These are phyloP conservation scores for Lycodopsis pacificus DNA, from an alignment of 2,797 vertebrate species.

Conservation along the genomic window DNA sequence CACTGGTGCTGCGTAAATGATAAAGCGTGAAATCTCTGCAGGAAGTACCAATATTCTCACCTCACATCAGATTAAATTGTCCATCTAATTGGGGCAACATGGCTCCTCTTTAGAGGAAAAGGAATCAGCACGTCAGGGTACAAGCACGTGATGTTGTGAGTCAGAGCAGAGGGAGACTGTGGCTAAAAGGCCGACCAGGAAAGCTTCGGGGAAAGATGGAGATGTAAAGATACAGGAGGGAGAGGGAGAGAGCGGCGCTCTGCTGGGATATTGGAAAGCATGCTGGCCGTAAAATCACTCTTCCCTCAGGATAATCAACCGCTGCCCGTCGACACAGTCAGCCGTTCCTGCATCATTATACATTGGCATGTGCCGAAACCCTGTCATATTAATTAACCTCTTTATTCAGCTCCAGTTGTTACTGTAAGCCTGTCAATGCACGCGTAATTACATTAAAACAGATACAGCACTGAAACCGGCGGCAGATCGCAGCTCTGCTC, in stretches of 20 bases:
- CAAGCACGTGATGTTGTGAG: slow-evolving; percentile 3
- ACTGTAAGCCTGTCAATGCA: slow-evolving; percentile 58
- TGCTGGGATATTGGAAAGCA: slow-evolving; percentile 29
- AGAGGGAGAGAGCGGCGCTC: background rate
- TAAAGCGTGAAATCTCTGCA: slow-evolving; percentile 59
- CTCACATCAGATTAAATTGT: slow-evolving; percentile 74
- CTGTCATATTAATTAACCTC: slow-evolving; percentile 71
- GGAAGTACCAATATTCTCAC: slow-evolving; percentile 44
- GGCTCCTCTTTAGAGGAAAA: slow-evolving; percentile 53
- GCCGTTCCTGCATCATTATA: slow-evolving; percentile 43
- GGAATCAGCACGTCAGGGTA: slow-evolving; percentile 37
- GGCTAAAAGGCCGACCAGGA: background rate
- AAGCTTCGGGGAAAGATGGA: background rate
- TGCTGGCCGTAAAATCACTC: slow-evolving; percentile 46
- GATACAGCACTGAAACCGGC: slow-evolving; percentile 18
- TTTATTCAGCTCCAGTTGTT: slow-evolving; percentile 63
- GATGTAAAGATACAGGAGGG: slow-evolving; percentile 12
- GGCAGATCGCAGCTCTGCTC: slow-evolving; percentile 11
- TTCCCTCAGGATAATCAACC: slow-evolving; percentile 43
- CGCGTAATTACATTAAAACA: slow-evolving; percentile 56
- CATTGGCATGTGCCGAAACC: slow-evolving; percentile 49
- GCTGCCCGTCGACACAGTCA: slow-evolving; percentile 36
- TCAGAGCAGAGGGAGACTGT: background rate
- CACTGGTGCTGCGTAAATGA: slow-evolving; percentile 76
- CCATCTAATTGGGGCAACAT: slow-evolving; percentile 70